Base-by-base conservation (phyloP, 1,140 invertebrate genomes). In the Drosophila ficusphila region DNA sequence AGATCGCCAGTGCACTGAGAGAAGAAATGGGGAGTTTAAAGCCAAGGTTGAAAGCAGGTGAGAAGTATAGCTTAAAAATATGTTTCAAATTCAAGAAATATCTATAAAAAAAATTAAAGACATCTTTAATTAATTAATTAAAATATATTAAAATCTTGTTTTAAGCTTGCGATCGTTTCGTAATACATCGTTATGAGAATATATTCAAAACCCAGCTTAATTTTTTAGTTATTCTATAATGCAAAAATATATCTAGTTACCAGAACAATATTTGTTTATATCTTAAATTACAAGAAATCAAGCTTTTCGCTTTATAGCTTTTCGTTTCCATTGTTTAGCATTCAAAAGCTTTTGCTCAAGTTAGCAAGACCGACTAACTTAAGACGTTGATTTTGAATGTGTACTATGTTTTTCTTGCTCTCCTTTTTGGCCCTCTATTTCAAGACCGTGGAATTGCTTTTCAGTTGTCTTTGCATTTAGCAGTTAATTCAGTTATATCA, bases 401-500 rank as follows among this genome's bases (percentile, higher is more conserved):
- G 1, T 39, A 19, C 8, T 51, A 25, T 44, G 9, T 42, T 42
- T 53, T 53, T 18, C 18, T 21, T 51, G 31, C 53, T 16, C 64
- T 70, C 64, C 69, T 69, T 23, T 19, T 48, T 57, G 42, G 51
- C 21, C 67, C 67, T 39, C 65, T 33, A 31, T 70, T 70, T 53
- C 64, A 57, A 62, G 58, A 53, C 41, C 51, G 33, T 29, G 12
- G 4, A 23, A 18, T 41, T 57, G 67, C 21, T 29, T 39, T 33
- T 38, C 19, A 48, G 19, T 34, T 52, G 64, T 68, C 51, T 68
- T 36, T 68, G 33, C 60, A 53, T 46, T 69, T 21, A 54, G 64
- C 65, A 46, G 64, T 58, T 71, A 70, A 44, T 71, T 58, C 25
- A 58, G 52, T 71, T 71, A 71, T 71, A 70, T 71, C 68, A 71